A percentile compares a stretch with the other conserved stretches of the same genome.
These are phyloP conservation scores for Mayetiola destructor DNA, from an alignment of 2,888 invertebrate genomes.

Conservation along the genomic window DNA sequence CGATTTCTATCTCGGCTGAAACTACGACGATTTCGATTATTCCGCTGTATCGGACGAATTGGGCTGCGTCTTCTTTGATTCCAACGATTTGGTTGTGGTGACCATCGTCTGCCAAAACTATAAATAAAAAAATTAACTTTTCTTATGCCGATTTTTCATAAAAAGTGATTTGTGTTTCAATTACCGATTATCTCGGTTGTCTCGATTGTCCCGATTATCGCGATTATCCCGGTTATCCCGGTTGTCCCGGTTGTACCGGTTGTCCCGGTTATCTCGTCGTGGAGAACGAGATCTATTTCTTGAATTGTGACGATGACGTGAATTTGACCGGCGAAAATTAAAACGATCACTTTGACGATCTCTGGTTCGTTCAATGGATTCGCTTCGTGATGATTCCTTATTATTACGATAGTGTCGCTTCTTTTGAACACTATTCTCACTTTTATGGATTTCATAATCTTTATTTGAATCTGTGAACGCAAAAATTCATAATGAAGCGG, in stretches of 20 bases:
- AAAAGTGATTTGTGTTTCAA: no score
- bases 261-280: constrained; percentile 28
- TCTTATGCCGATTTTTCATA: neutral
- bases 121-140: neutral
- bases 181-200: no score
- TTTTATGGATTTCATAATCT: constrained; percentile 48
- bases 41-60: neutral
- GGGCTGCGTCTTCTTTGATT: constrained; percentile 15
- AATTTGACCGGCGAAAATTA: constrained; percentile 16
- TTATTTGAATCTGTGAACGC: neutral
- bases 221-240: neutral
- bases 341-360: constrained; percentile 21
- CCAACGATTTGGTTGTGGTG: constrained; percentile 23
- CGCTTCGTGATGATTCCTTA: constrained; percentile 59
- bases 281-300: constrained; percentile 26
- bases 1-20: constrained; percentile 26
- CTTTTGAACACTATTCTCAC: constrained; percentile 69
- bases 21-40: constrained; percentile 15
- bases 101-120: constrained; percentile 20
- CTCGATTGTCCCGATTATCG: no score
- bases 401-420: constrained; percentile 81
- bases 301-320: constrained; percentile 1
- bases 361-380: constrained; percentile 29
- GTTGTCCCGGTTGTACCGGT: no score
- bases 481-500: neutral